A percentile compares a stretch with the other conserved stretches of the same genome.
Conservation (phyloP, 2,888 invertebrate genomes). For the Alviniconcha strummeri region DNA sequence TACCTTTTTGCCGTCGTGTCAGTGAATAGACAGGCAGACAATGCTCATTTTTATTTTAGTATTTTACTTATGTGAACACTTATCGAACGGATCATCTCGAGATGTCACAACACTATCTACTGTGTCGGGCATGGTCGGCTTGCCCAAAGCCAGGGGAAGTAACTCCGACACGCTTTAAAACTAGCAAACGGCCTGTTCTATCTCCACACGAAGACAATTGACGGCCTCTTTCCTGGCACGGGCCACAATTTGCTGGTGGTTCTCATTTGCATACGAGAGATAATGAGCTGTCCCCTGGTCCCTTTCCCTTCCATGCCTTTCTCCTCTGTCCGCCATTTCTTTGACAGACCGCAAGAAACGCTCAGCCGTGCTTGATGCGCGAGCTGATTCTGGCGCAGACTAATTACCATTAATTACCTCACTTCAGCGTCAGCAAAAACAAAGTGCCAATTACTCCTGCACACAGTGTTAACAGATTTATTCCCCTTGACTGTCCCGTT, state of each 20-base stretch:
- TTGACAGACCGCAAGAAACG: constrained; percentile 20
- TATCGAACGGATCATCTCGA: too few species aligned
- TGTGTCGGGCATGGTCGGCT: too few species aligned
- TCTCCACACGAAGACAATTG: too few species aligned
- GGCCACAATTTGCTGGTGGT: constrained; percentile 13
- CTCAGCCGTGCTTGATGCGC: not conserved
- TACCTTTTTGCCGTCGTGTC: too few species aligned
- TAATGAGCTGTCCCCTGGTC: constrained; percentile 9
- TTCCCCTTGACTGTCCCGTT: constrained; percentile 24
- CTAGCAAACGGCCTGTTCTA: too few species aligned
- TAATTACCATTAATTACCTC: constrained; percentile 28
- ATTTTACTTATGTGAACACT: too few species aligned
- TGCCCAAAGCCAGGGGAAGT: too few species aligned
- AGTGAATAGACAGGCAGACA: too few species aligned
- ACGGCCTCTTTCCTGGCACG: too few species aligned
- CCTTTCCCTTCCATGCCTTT: not conserved
- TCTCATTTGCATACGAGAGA: constrained; percentile 19
- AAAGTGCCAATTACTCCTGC: constrained; percentile 26
- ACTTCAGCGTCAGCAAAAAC: constrained; percentile 23
- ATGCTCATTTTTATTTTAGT: too few species aligned
- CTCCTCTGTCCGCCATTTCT: not conserved
- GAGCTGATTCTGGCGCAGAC: not conserved
- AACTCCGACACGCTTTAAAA: too few species aligned
- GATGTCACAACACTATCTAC: too few species aligned
- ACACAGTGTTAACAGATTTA: constrained; percentile 27